Evolutionary conservation across 2,888 invertebrate species (phyloP).

Genomic region (Entomobrya proxima): DNA sequence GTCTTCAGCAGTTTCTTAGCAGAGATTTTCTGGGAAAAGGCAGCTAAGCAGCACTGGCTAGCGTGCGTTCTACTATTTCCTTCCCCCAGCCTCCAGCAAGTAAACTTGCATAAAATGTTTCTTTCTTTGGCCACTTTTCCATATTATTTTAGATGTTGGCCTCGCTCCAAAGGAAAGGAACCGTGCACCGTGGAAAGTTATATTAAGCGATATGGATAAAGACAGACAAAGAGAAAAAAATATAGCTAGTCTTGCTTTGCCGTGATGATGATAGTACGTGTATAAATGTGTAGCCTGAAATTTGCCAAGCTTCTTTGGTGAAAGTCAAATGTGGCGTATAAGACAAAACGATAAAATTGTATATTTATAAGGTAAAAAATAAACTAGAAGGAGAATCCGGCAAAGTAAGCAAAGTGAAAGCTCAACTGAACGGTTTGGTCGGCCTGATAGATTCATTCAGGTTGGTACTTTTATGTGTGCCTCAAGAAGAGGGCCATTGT

Average conservation of each 20-base stretch:
- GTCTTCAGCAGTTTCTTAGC: background rate
- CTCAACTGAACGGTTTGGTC: background rate
- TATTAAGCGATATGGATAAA: background rate
- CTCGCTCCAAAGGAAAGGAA: slow-evolving; percentile 22
- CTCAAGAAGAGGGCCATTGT: slow-evolving; percentile 2
- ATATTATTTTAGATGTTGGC: slow-evolving; percentile 12
- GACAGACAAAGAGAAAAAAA: background rate
- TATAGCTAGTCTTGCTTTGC: background rate
- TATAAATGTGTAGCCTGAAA: background rate
- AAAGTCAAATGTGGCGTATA: slow-evolving; percentile 10
- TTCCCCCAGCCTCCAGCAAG: slow-evolving; percentile 19
- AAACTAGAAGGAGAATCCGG: slow-evolving; percentile 7
- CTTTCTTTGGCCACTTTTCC: background rate
- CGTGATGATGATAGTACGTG: background rate
- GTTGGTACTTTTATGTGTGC: background rate
- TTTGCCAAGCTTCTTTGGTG: background rate
- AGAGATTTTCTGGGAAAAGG: slow-evolving; percentile 28
- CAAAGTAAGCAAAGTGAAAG: background rate
- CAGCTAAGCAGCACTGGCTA: slow-evolving; percentile 12
- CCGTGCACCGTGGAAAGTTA: background rate
- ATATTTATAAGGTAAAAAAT: slow-evolving; percentile 1
- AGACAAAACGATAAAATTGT: background rate
- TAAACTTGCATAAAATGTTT: slow-evolving; percentile 24
- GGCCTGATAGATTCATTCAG: slow-evolving; percentile 13
- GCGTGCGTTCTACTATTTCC: background rate